Conservation (phyloP, 2,888 invertebrate species). For the Apodemia duryi region DNA sequence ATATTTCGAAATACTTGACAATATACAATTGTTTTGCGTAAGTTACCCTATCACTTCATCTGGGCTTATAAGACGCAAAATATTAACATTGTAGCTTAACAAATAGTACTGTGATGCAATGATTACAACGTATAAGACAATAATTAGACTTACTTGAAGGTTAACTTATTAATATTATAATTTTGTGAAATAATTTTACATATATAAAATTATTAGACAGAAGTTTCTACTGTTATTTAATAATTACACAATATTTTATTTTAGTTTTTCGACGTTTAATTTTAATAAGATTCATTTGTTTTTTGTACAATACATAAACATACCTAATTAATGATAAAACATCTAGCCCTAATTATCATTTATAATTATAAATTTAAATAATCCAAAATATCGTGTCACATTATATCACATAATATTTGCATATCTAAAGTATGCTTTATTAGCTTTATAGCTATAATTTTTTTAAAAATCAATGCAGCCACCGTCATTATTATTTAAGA, state of each 20-base stretch:
- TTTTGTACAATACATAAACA: too few relatives aligned
- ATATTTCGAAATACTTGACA: slow-evolving; percentile 58
- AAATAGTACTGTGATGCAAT: slow-evolving; percentile 6
- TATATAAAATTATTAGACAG: not conserved
- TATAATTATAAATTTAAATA: too few relatives aligned
- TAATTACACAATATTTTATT: not conserved
- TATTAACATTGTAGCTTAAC: not conserved
- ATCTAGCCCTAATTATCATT: too few relatives aligned
- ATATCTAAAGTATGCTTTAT: too few relatives aligned
- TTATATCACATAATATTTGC: too few relatives aligned
- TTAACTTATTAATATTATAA: not conserved
- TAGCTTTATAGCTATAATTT: too few relatives aligned
- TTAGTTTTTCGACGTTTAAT: not conserved
- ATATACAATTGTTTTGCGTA: slow-evolving; percentile 62
- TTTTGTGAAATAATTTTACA: slow-evolving; percentile 8
- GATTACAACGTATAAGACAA: slow-evolving; percentile 16
- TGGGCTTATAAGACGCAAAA: slow-evolving; percentile 1
- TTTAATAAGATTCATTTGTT: not conserved
- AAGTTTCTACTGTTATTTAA: slow-evolving; percentile 9
- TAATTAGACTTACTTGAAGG: slow-evolving; percentile 12
- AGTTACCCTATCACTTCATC: slow-evolving; percentile 30
- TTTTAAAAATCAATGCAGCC: too few relatives aligned
- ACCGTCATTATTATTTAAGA: too few relatives aligned
- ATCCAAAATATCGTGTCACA: too few relatives aligned
- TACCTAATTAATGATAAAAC: too few relatives aligned